phyloP scores from a whole-genome alignment of 2,797 vertebrate species.

The Catharus ustulatus region DNA sequence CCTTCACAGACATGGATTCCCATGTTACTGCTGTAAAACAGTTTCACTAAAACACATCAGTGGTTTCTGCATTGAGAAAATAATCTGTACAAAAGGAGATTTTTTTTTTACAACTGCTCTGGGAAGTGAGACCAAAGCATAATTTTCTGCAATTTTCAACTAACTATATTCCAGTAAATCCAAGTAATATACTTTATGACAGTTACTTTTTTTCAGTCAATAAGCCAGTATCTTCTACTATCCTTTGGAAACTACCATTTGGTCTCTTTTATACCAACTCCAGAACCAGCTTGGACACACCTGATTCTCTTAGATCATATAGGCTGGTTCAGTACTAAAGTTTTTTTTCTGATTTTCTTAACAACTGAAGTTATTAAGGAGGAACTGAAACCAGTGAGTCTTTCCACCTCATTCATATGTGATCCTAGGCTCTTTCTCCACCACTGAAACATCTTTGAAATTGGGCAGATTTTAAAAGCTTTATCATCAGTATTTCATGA shows the following conservation, averaged over 20 bases:
- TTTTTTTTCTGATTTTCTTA: neutral
- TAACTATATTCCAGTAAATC: neutral
- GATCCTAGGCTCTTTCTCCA: neutral
- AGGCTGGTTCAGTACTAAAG: neutral
- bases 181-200: neutral
- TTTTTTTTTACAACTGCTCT: neutral
- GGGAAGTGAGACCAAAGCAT: neutral
- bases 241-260: neutral
- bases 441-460: neutral
- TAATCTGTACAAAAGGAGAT: neutral
- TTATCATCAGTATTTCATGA: neutral
- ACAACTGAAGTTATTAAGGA: neutral
- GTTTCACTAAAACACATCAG: neutral
- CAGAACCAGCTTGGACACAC: neutral
- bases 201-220: neutral
- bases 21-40: neutral
- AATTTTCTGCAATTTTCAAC: conserved; percentile 10
- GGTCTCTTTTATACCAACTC: neutral
- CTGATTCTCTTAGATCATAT: neutral
- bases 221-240: neutral
- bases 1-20: neutral
- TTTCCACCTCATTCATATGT: neutral
- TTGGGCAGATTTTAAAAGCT: neutral
- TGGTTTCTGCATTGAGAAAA: neutral
- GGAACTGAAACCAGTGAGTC: neutral